Conservation (phyloP, 2,797 vertebrate species). For the Muraenolepis orangiensis region DNA sequence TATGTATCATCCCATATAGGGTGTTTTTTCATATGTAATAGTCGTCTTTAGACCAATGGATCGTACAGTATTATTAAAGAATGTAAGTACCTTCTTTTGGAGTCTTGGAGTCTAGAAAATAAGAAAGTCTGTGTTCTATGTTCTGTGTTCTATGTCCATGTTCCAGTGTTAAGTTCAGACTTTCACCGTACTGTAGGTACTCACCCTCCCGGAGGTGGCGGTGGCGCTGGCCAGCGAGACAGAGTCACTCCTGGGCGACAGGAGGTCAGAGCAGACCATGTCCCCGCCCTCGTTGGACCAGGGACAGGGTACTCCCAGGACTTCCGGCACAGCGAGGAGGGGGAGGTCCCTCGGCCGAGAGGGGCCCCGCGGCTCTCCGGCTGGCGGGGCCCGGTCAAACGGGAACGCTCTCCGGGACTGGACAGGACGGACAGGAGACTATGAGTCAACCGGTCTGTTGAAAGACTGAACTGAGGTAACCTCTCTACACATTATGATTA, state of each 20-base stretch:
- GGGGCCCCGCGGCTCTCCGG: neutral
- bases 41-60: neutral
- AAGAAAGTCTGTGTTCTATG: no score
- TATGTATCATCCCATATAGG: neutral
- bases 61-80: neutral
- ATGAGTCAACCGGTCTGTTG: neutral
- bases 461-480: neutral
- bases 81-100: neutral
- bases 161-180: neutral
- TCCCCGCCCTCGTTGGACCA: conserved; percentile 39
- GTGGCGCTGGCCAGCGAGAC: conserved; percentile 53
- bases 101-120: no score
- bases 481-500: no score
- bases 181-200: conserved; percentile 3
- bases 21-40: neutral
- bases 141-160: no score
- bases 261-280: conserved; percentile 45
- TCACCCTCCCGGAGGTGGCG: conserved; percentile 54
- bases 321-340: neutral
- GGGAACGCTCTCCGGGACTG: neutral
- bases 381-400: neutral
- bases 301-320: conserved; percentile 10
- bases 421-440: neutral
- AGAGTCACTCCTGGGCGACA: conserved; percentile 56
- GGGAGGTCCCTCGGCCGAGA: conserved; percentile 23